Conservation (phyloP, 1,140 invertebrate species). For the Ips typographus region DNA sequence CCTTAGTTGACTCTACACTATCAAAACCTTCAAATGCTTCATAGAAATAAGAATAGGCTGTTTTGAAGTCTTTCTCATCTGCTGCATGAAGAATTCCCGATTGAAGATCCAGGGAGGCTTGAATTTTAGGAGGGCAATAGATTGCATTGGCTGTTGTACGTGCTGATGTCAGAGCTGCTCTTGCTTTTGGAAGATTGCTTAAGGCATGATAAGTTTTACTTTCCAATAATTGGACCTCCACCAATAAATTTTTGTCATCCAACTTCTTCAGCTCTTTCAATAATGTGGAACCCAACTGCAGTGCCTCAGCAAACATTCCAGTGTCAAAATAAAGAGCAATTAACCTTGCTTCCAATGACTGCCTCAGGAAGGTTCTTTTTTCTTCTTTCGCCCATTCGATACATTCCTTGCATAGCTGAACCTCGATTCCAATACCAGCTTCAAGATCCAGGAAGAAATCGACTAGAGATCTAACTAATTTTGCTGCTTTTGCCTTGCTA, state of each 20-base stretch:
- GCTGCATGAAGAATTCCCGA: slow-evolving; percentile 98
- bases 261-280: slow-evolving; percentile 96
- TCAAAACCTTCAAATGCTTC: slow-evolving; percentile 99
- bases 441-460: slow-evolving; percentile 98
- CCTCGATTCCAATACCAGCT: slow-evolving; percentile 88
- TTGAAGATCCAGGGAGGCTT: slow-evolving; percentile 94
- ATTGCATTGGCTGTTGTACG: slow-evolving; percentile 99
- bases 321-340: slow-evolving; percentile 95
- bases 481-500: slow-evolving; percentile 98
- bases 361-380: slow-evolving; percentile 93
- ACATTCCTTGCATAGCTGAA: slow-evolving; percentile 92
- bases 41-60: slow-evolving; percentile 99
- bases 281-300: slow-evolving; percentile 79
- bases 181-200: slow-evolving; percentile 94
- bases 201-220: slow-evolving; percentile 98
- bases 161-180: slow-evolving; percentile 95
- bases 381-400: slow-evolving; percentile 99
- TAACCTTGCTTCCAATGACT: slow-evolving; percentile 91
- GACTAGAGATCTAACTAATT: slow-evolving; percentile 93
- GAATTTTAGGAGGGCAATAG: slow-evolving; percentile 98
- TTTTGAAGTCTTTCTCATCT: slow-evolving; percentile 99
- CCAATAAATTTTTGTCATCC: slow-evolving; percentile 98
- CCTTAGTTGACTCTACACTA: slow-evolving; percentile 89
- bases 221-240: slow-evolving; percentile 95
- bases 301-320: slow-evolving; percentile 83